phyloP scores from a whole-genome alignment of 1,140 invertebrate genomes.

The Ylistrum balloti region DNA sequence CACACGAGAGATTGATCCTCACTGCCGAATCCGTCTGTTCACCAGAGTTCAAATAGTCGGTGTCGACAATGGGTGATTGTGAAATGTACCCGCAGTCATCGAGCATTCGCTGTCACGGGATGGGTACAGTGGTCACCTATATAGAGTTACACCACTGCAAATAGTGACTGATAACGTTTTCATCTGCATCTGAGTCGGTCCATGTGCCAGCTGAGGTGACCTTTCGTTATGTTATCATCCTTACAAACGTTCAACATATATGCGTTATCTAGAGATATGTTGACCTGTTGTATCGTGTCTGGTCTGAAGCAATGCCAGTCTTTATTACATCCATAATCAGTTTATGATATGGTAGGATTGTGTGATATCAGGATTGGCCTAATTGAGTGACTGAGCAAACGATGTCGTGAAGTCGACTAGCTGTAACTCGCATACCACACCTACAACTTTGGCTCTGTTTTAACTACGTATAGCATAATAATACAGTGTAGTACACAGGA shows the following conservation, averaged over 20 bases:
- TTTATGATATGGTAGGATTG: background rate
- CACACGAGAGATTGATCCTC: background rate
- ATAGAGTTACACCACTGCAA: background rate
- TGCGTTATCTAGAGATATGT: background rate
- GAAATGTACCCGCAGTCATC: slow-evolving; percentile 31
- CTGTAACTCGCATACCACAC: background rate
- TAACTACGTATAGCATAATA: background rate
- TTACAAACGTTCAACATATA: background rate
- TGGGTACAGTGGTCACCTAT: background rate
- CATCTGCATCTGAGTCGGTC: background rate
- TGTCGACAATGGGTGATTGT: background rate
- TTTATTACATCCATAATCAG: background rate
- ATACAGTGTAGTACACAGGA: too few relatives aligned
- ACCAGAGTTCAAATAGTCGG: background rate
- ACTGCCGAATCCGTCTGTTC: background rate
- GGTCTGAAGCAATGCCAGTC: background rate
- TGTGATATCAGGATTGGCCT: background rate
- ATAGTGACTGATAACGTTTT: background rate
- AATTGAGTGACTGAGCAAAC: background rate
- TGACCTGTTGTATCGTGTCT: slow-evolving; percentile 22
- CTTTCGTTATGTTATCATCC: background rate
- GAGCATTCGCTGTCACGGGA: background rate
- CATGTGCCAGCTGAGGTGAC: background rate
- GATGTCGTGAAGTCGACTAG: background rate
- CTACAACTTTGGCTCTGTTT: background rate